phyloP scores from a whole-genome alignment of 2,888 invertebrate species.

The Nephrotoma appendiculata region DNA sequence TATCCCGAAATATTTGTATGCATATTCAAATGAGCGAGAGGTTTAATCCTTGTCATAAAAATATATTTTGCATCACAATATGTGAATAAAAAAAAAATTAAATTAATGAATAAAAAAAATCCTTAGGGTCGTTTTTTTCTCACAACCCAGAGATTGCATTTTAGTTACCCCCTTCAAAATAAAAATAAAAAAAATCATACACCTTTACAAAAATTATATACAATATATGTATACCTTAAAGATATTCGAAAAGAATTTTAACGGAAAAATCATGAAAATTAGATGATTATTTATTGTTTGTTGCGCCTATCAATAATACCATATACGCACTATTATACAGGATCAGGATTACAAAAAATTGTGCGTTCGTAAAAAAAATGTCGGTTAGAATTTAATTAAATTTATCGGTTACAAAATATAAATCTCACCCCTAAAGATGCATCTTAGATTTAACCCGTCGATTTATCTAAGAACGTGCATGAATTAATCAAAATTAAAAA shows the following conservation, averaged over 20 bases:
- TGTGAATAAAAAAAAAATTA: neutral
- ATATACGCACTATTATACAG: neutral
- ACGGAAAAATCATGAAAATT: neutral
- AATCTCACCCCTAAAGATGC: neutral
- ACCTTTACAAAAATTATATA: neutral
- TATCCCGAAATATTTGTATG: neutral
- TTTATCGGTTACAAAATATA: neutral
- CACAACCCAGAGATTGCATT: neutral
- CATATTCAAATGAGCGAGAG: neutral
- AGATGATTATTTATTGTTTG: neutral
- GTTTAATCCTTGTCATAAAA: neutral
- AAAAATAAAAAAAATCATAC: neutral
- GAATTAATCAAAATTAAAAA: neutral
- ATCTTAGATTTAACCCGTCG: neutral
- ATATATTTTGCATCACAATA: neutral
- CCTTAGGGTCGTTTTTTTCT: neutral
- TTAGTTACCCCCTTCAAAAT: neutral
- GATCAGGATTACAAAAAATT: neutral
- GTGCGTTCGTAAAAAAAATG: neutral
- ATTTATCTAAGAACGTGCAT: neutral
- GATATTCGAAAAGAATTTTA: neutral
- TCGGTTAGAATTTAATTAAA: neutral
- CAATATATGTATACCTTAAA: neutral
- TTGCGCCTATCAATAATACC: neutral
- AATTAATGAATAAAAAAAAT: neutral